These are phyloP conservation scores for Petaurus breviceps DNA, from an alignment of 2,113 vertebrate genomes.

Conservation along the genomic window DNA sequence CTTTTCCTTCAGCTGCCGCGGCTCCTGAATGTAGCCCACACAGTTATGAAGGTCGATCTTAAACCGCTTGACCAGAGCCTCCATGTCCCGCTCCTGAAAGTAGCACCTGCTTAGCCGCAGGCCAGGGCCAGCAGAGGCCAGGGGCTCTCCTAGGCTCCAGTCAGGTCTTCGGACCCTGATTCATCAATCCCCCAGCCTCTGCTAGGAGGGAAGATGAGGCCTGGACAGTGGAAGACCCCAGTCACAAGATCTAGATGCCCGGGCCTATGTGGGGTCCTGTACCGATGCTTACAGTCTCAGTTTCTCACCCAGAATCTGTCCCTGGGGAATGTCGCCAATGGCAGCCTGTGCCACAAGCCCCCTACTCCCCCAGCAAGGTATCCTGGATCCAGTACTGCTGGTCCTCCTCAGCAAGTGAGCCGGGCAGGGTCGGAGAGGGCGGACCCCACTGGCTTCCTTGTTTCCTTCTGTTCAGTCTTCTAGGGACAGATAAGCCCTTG, in stretches of 20 bases:
- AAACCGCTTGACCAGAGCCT: slow-evolving; percentile 87
- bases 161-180: neutral
- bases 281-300: no score
- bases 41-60: slow-evolving; percentile 91
- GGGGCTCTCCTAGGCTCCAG: neutral
- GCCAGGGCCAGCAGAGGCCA: neutral
- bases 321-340: no score
- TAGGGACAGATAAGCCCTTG: neutral
- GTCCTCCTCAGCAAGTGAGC: no score
- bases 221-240: neutral
- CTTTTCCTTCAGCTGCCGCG: slow-evolving; percentile 88
- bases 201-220: neutral
- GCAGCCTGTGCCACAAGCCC: no score
- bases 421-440: neutral
- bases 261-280: no score
- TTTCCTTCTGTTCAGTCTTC: neutral
- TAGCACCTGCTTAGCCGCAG: neutral
- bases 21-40: slow-evolving; percentile 89
- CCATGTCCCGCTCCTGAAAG: slow-evolving; percentile 87
- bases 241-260: neutral
- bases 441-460: no score
- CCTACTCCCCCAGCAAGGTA: no score
- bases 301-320: no score
- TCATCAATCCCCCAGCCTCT: neutral
- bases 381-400: neutral